Evolutionary conservation across 1,140 invertebrate genomes (phyloP).

Genomic region (Brachystomella parvula): DNA sequence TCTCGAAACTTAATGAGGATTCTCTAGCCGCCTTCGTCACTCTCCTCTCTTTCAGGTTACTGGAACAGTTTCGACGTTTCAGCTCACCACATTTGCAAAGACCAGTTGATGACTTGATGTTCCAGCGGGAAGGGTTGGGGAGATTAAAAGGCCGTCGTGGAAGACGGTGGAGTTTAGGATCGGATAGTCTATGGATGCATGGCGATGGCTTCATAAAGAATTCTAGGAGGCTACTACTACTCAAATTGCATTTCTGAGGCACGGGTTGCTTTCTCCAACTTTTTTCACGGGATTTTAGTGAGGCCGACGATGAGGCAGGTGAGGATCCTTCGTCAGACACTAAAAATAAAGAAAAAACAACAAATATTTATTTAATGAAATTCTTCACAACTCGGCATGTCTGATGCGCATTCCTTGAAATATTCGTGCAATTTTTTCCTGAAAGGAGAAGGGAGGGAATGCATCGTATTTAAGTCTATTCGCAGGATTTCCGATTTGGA

Average conservation of each 20-base stretch:
- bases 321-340: conserved; percentile 82
- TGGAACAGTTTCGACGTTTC: background rate
- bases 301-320: conserved; percentile 57
- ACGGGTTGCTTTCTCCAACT: conserved; percentile 67
- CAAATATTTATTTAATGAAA: background rate
- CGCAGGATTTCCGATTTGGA: background rate
- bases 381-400: background rate
- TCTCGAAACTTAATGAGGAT: too few species aligned
- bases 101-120: background rate
- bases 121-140: background rate
- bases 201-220: conserved; percentile 52
- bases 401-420: background rate
- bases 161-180: background rate
- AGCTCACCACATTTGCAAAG: background rate
- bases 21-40: too few species aligned
- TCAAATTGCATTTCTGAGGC: conserved; percentile 61
- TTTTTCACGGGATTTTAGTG: conserved; percentile 77
- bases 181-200: conserved; percentile 12
- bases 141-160: background rate
- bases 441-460: too few species aligned
- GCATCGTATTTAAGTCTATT: background rate
- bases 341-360: conserved; percentile 41
- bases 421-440: too few species aligned
- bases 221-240: conserved; percentile 61
- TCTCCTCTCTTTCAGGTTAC: too few species aligned